phyloP scores from a whole-genome alignment of 2,113 vertebrate species.

The Motacilla tschutschensis region DNA sequence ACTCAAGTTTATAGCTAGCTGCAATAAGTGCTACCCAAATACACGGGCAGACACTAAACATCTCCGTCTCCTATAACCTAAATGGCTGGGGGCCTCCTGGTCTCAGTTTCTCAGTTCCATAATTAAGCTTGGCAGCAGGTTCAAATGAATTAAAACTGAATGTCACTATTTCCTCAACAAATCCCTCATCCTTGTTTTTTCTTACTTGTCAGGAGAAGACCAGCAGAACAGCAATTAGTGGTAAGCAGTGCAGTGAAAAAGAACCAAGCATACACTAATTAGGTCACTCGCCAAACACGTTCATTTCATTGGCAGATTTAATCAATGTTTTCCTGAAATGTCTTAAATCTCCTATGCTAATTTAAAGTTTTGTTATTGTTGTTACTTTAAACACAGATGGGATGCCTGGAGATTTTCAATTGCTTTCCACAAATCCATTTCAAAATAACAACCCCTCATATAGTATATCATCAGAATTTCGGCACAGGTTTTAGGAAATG shows the following conservation, averaged over 20 bases:
- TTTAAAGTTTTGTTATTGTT: conserved; percentile 73
- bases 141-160: conserved; percentile 74
- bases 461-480: conserved; percentile 38
- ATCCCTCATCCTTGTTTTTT: conserved; percentile 71
- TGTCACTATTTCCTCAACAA: conserved; percentile 71
- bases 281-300: conserved; percentile 72
- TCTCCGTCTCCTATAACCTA: conserved; percentile 11
- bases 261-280: conserved; percentile 72
- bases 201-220: conserved; percentile 70
- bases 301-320: conserved; percentile 69
- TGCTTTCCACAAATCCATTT: conserved; percentile 50
- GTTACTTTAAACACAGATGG: conserved; percentile 69
- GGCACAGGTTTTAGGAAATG: conserved; percentile 42
- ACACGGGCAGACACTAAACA: conserved; percentile 30
- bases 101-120: conserved; percentile 58
- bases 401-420: conserved; percentile 67
- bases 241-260: conserved; percentile 70
- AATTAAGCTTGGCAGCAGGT: conserved; percentile 72
- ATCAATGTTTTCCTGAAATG: conserved; percentile 77
- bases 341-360: conserved; percentile 65
- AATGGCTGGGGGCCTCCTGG: conserved; percentile 35
- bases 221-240: conserved; percentile 72
- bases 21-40: conserved; percentile 17
- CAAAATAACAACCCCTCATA: conserved; percentile 52
- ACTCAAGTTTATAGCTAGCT: conserved; percentile 18